Evolutionary conservation across 2,888 invertebrate species (phyloP).

Genomic region (Spodoptera picta): DNA sequence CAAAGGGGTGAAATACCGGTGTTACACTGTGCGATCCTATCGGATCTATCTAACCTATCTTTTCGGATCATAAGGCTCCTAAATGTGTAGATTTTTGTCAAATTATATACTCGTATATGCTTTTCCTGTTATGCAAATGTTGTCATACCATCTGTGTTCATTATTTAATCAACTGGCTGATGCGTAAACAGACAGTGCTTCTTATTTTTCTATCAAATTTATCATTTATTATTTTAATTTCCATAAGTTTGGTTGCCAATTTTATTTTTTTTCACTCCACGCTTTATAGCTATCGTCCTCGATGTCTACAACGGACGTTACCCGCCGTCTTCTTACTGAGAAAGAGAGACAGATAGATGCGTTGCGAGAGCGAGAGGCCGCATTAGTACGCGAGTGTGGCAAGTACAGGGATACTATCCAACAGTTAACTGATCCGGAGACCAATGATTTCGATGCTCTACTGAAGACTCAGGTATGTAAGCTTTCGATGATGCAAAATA

Average conservation of each 20-base stretch:
- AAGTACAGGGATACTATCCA: slow-evolving; percentile 91
- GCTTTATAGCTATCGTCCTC: slow-evolving; percentile 36
- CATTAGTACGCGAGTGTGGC: slow-evolving; percentile 90
- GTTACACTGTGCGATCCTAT: too few relatives aligned
- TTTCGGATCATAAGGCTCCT: too few relatives aligned
- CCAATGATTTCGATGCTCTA: slow-evolving; percentile 85
- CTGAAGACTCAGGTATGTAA: slow-evolving; percentile 77
- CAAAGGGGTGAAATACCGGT: too few relatives aligned
- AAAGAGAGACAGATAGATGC: slow-evolving; percentile 92
- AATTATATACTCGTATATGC: too few relatives aligned
- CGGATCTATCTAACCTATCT: too few relatives aligned
- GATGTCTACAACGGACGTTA: slow-evolving; percentile 89
- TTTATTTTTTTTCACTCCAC: slow-evolving; percentile 20
- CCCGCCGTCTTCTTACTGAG: slow-evolving; percentile 90
- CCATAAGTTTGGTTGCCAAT: slow-evolving; percentile 4
- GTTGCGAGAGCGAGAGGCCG: slow-evolving; percentile 89
- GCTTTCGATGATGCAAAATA: not conserved
- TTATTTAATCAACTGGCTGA: too few relatives aligned
- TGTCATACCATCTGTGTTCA: too few relatives aligned
- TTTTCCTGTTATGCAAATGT: too few relatives aligned
- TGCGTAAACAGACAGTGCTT: too few relatives aligned
- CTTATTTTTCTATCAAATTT: too few relatives aligned
- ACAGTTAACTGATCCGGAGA: slow-evolving; percentile 91
- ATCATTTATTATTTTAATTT: not conserved
- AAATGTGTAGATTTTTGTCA: too few relatives aligned